These are phyloP conservation scores for Scyliorhinus canicula DNA, from an alignment of 2,797 vertebrate species.

Conservation along the genomic window DNA sequence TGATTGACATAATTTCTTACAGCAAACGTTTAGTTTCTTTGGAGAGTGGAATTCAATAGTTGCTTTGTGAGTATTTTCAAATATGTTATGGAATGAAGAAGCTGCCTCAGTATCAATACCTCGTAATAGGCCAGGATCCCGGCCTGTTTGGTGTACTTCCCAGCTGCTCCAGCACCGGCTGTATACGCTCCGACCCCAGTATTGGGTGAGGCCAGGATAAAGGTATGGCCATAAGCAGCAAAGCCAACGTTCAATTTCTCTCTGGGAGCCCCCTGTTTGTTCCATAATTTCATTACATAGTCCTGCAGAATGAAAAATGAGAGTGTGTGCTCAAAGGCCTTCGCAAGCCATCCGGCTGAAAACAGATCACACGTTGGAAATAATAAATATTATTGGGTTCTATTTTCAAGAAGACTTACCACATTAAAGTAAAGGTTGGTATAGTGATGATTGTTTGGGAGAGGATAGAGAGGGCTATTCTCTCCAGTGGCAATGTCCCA, in stretches of 20 bases:
- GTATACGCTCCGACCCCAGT: slow-evolving; percentile 58
- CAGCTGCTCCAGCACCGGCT: slow-evolving; percentile 62
- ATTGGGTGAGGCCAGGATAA: slow-evolving; percentile 48
- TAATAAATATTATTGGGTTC: too few relatives aligned
- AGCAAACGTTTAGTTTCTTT: background rate
- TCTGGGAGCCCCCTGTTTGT: slow-evolving; percentile 51
- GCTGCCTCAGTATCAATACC: slow-evolving; percentile 49
- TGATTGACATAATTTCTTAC: background rate
- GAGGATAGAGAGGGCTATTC: slow-evolving; percentile 64
- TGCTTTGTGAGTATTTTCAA: background rate
- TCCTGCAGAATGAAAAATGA: slow-evolving; percentile 46
- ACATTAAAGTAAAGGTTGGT: background rate
- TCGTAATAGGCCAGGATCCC: slow-evolving; percentile 77
- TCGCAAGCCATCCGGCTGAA: background rate
- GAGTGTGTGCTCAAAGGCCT: background rate
- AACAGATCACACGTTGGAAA: background rate
- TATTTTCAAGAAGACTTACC: background rate
- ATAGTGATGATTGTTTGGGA: slow-evolving; percentile 46
- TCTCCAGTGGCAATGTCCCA: slow-evolving; percentile 63
- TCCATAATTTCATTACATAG: slow-evolving; percentile 51
- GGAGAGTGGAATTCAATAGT: too few relatives aligned
- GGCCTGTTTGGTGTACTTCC: slow-evolving; percentile 65
- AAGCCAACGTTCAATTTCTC: slow-evolving; percentile 63
- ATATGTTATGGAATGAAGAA: background rate
- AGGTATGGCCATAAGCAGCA: slow-evolving; percentile 63